A percentile compares a stretch with the other conserved stretches of the same genome.
Conservation (phyloP, 2,113 vertebrate genomes). For the Neolamprologus kungweensis region DNA sequence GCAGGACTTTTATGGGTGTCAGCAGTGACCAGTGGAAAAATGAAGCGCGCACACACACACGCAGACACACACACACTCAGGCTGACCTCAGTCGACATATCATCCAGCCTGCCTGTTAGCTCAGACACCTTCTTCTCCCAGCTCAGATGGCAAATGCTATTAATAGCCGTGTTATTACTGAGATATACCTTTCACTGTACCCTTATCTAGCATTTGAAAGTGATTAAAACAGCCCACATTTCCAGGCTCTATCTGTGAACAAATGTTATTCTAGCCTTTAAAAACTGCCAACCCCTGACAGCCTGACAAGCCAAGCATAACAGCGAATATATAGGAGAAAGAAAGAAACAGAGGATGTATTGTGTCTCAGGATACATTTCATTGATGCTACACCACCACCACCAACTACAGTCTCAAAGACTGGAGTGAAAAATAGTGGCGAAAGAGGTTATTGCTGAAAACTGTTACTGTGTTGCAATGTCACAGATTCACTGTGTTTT, state of each 20-base stretch:
- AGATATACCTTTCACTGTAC: conserved; percentile 52
- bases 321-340: neutral
- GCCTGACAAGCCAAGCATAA: conserved; percentile 28
- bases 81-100: conserved; percentile 42
- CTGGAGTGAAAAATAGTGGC: neutral
- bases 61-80: conserved; percentile 37
- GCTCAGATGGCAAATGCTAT: conserved; percentile 66
- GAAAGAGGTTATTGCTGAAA: neutral
- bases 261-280: conserved; percentile 39
- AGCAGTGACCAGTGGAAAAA: conserved; percentile 56
- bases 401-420: neutral
- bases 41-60: conserved; percentile 29
- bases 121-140: conserved; percentile 56
- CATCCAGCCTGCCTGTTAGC: conserved; percentile 36
- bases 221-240: conserved; percentile 46
- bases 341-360: neutral
- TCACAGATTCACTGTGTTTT: neutral
- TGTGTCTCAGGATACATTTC: conserved; percentile 5
- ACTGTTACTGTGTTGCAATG: neutral
- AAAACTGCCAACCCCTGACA: conserved; percentile 24
- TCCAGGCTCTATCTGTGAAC: neutral
- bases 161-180: conserved; percentile 59
- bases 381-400: neutral
- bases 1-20: conserved; percentile 42
- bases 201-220: conserved; percentile 56